Conservation (phyloP, 1,140 invertebrate species). For the Eriosoma lanigerum region DNA sequence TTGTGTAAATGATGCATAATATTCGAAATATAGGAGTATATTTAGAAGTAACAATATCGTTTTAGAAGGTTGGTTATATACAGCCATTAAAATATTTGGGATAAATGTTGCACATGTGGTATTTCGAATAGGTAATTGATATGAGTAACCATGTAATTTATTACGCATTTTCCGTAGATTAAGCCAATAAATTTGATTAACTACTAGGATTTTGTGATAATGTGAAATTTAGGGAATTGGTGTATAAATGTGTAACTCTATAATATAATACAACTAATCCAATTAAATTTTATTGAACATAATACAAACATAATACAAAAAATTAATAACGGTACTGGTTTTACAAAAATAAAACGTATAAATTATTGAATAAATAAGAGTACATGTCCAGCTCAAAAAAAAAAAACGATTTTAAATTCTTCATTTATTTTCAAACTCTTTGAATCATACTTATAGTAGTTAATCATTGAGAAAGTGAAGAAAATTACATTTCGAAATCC, state of each 20-base stretch:
- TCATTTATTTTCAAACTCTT: background rate
- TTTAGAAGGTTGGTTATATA: background rate
- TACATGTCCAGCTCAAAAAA: too few relatives aligned
- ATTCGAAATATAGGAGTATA: background rate
- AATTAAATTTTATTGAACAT: background rate
- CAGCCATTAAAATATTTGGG: background rate
- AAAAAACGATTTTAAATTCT: background rate
- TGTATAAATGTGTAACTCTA: too few relatives aligned
- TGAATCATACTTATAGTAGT: background rate
- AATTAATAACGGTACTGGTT: background rate
- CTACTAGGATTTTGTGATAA: background rate
- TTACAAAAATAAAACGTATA: too few relatives aligned
- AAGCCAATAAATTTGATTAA: background rate
- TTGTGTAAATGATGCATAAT: background rate
- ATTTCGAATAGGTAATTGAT: background rate
- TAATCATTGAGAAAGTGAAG: background rate
- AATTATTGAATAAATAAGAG: too few relatives aligned
- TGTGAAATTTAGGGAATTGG: background rate
- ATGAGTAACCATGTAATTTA: background rate
- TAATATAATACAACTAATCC: too few relatives aligned
- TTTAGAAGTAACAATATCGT: background rate
- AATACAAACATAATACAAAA: background rate
- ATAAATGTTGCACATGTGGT: background rate
- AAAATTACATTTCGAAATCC: background rate
- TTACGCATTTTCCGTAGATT: background rate